Base-by-base conservation (phyloP, 2,888 invertebrate species). In the Standfussiana lucernea region DNA sequence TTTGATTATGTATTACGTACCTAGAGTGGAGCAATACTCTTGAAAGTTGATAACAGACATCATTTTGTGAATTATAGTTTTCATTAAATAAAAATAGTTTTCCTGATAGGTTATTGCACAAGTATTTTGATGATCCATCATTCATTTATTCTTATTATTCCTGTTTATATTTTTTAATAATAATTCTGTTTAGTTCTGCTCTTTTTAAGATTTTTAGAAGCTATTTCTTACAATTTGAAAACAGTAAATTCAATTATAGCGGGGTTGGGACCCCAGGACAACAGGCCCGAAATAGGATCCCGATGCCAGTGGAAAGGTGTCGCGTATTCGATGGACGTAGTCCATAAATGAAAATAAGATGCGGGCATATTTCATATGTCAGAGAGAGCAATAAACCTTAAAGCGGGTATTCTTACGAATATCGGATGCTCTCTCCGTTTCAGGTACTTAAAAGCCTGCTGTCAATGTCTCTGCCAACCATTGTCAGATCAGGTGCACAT, bases 61-160 rank as follows among this genome's bases (percentile, higher is more conserved):
- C 3, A 18, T 35, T 42, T 13, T 35, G 2, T 13, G 32, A 69
- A 37, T n/a, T 35, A 1, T n/a, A 40, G 21, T 50, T 15, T 70
- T 45, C 18, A 5, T 4, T 13, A 2, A 1, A 1, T 18, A 15
- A 24, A 59, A 42, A 21, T 2, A 35, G 7, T 32, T 53, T 66
- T 61, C 37, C n/a, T 61, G 10, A 4, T 45, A 42, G 15, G 59
- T 28, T 71, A 74, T 68, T 79, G 62, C 80, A 71, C 61, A 69
- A 67, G 37, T 32, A 18, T 56, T 56, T 21, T 28, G 8, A 15
- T 40, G 15, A 66, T 45, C 65, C 3, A 24, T 61, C 28, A 69
- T 65, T 11, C 2, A 24, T 32, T 62, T 40, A 40, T 28, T 6
- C 45, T 6, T n/a, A 24, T 61, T 62, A 13, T 66, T 53, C 32